Conservation (phyloP, 2,113 vertebrate genomes). For the Apeltes quadracus region DNA sequence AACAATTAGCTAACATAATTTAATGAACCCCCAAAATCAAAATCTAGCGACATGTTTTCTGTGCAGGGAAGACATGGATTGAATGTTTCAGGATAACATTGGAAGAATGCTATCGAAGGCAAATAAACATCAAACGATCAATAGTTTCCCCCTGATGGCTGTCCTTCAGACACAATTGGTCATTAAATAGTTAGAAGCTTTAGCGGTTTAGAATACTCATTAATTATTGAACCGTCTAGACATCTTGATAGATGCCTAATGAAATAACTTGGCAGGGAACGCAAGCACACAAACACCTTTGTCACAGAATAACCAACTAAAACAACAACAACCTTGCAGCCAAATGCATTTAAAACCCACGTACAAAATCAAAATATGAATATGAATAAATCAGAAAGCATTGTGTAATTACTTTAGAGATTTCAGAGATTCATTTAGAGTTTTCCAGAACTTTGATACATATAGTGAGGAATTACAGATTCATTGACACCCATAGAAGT, state of each 20-base stretch:
- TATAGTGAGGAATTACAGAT: not conserved
- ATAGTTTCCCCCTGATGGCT: constrained; percentile 18
- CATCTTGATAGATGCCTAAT: constrained; percentile 64
- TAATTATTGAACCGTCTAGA: constrained; percentile 77
- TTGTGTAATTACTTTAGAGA: too few species aligned
- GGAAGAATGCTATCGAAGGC: not conserved
- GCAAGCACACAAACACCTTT: constrained; percentile 43
- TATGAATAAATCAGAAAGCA: not conserved
- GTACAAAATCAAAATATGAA: not conserved
- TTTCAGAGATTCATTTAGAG: too few species aligned
- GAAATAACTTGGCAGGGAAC: constrained; percentile 65
- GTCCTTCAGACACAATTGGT: constrained; percentile 58
- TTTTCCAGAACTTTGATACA: not conserved
- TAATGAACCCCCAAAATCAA: not conserved
- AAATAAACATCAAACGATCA: constrained; percentile 23
- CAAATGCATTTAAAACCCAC: constrained; percentile 18
- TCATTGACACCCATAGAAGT: not conserved
- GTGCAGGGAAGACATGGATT: not conserved
- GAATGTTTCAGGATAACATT: not conserved
- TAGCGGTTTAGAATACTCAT: constrained; percentile 69
- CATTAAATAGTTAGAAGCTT: constrained; percentile 72
- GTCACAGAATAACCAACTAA: constrained; percentile 4
- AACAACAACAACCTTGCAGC: constrained; percentile 3
- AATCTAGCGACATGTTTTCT: constrained; percentile 2
- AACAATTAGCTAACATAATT: constrained; percentile 50